Evolutionary conservation across 1,140 invertebrate species (phyloP), one percentile per base, ranked within the genome.

Genomic region (Philopotamus ludificatus): DNA sequence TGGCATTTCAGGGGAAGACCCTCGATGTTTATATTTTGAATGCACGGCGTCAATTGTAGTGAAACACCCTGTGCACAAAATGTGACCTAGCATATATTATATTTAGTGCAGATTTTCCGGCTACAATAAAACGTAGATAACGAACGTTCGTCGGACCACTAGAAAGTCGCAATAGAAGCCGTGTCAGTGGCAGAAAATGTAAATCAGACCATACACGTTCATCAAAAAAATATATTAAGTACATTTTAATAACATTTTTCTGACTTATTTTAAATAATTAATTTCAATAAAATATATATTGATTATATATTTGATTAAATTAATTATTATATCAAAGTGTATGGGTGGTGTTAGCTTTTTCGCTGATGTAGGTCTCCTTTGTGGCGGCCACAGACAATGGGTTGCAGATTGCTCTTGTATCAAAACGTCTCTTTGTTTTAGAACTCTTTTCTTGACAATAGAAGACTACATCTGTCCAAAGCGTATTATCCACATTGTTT

Each of bases 81-180:
- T 50, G 12, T 50, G 16, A 7, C 23, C 23, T 21, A 3, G 10
- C 23, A 21, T 23, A 2, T 3, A 15, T 50, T 50, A 10, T 18
- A 3, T 7, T 15, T 2, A 41, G n/a, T 59, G 21, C 51, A 65
- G 67, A 70, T 70, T 66, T 66, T 63, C 26, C 57, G n/a, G 25
- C 16, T 59, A 70, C 59, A 70, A 70, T 70, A 66, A 70, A 70
- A 70, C 63, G 51, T 44, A 70, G 67, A 70, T 70, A 70, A 55
- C 23, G 63, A 44, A 55, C 55, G 60, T 59, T 21, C 54, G 49
- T 20, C 4, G 34, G 21, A 39, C 49, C 55, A 39, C 57, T 62
- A 51, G 34, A 62, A 34, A 34, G 21, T n/a, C 16, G 41, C 57
- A 44, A 60, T 57, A 57, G 53, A 41, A 57, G 26, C 26, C 20